Conservation (phyloP, 2,797 vertebrate species). For the Parotocinclus haroldoi region DNA sequence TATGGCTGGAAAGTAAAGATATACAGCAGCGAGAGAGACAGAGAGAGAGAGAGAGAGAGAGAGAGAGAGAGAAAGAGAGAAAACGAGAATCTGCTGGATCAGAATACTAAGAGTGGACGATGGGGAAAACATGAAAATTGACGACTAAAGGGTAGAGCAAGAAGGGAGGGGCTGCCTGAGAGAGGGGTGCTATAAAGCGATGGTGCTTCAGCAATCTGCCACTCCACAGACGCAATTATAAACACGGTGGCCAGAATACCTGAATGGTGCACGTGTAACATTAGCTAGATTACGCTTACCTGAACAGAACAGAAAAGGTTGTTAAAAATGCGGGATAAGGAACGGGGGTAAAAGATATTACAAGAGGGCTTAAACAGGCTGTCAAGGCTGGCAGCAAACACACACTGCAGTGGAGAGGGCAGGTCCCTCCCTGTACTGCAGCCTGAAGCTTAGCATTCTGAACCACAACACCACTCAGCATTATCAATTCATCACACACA, state of each 20-base stretch:
- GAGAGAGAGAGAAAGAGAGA: conserved; percentile 17
- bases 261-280: background rate
- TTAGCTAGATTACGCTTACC: no score
- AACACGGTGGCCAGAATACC: background rate
- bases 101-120: background rate
- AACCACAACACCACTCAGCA: conserved; percentile 46
- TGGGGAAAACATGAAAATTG: no score
- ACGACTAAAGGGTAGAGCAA: conserved; percentile 25
- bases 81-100: background rate
- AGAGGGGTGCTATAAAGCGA: conserved; percentile 19
- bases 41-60: conserved; percentile 35
- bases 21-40: conserved; percentile 2
- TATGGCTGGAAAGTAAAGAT: conserved; percentile 9
- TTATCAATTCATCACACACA: conserved; percentile 57
- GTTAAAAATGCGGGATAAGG: conserved; percentile 33
- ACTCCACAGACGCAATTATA: conserved; percentile 10
- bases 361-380: conserved; percentile 17
- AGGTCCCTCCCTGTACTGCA: conserved; percentile 50
- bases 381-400: conserved; percentile 11
- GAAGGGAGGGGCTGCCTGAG: conserved; percentile 25
- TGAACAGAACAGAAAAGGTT: no score
- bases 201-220: background rate
- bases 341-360: background rate
- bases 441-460: conserved; percentile 52
- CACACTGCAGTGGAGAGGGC: conserved; percentile 48